Evolutionary conservation across 2,888 invertebrate species (phyloP).

Genomic region (Macaria liturata): DNA sequence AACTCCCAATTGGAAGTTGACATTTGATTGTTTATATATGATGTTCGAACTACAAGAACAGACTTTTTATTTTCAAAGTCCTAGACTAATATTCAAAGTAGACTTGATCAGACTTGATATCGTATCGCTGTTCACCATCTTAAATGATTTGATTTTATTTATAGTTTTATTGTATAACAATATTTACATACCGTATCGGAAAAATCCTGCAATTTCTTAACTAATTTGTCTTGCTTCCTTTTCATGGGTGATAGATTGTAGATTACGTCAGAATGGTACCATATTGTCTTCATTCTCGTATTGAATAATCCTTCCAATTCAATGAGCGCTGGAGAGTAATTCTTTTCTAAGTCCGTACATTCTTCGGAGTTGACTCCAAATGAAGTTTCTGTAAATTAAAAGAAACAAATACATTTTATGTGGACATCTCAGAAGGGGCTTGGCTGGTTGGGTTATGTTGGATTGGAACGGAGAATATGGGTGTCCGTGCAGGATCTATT

Average conservation of each 20-base stretch:
- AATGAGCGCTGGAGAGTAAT: neutral
- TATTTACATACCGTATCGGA: neutral
- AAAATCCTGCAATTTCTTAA: neutral
- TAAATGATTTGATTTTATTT: too few relatives aligned
- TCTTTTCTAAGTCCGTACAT: neutral
- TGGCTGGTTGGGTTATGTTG: too few relatives aligned
- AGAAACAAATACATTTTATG: neutral
- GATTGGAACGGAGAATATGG: too few relatives aligned
- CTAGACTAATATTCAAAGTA: too few relatives aligned
- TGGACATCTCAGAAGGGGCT: too few relatives aligned
- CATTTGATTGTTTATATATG: too few relatives aligned
- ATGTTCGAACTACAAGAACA: too few relatives aligned
- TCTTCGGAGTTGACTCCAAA: neutral
- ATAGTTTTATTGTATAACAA: neutral
- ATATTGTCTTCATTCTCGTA: conserved; percentile 15
- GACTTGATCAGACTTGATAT: too few relatives aligned
- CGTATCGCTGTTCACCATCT: too few relatives aligned
- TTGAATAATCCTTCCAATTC: neutral
- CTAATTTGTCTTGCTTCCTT: conserved; percentile 1
- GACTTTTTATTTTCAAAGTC: too few relatives aligned
- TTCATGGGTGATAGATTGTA: neutral
- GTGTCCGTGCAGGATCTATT: too few relatives aligned
- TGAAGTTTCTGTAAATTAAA: neutral
- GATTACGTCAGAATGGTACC: conserved; percentile 7
- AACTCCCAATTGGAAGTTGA: too few relatives aligned